phyloP scores from a whole-genome alignment of 2,888 invertebrate species.

The Ophioninae sp. region DNA sequence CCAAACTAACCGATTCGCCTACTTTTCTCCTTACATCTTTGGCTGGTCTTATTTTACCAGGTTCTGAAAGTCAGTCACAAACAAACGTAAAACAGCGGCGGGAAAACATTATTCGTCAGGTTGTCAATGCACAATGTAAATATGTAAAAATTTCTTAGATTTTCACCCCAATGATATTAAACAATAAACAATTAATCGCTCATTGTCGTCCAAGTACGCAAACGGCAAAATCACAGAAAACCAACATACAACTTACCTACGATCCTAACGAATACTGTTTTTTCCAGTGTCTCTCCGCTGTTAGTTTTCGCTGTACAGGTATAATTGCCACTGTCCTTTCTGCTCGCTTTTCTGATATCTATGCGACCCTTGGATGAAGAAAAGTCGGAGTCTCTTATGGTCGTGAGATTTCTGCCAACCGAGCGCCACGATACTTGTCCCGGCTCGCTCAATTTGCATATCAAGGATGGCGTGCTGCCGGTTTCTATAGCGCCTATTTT shows the following conservation, averaged over 20 bases:
- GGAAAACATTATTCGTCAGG: background rate
- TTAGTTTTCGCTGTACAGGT: conserved; percentile 83
- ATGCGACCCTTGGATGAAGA: conserved; percentile 78
- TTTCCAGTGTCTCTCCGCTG: conserved; percentile 75
- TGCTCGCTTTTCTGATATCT: conserved; percentile 82
- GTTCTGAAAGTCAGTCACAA: conserved; percentile 79
- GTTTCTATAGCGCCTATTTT: conserved; percentile 76
- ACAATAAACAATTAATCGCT: no score
- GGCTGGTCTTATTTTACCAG: conserved; percentile 81
- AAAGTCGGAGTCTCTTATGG: conserved; percentile 74
- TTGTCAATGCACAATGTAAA: background rate
- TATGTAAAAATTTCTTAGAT: no score
- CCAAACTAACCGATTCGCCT: conserved; percentile 82
- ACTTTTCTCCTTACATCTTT: conserved; percentile 82
- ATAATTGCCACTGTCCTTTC: conserved; percentile 84
- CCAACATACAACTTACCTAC: conserved; percentile 72
- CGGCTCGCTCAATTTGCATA: conserved; percentile 82
- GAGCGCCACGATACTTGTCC: conserved; percentile 84
- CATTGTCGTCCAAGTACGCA: no score
- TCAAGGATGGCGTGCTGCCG: conserved; percentile 80
- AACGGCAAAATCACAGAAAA: background rate
- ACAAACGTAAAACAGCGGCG: background rate
- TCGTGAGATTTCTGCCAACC: conserved; percentile 83
- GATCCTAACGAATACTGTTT: conserved; percentile 76
- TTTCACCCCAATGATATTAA: no score